phyloP scores from a whole-genome alignment of 2,797 vertebrate genomes.

The Heterohyrax brucei region DNA sequence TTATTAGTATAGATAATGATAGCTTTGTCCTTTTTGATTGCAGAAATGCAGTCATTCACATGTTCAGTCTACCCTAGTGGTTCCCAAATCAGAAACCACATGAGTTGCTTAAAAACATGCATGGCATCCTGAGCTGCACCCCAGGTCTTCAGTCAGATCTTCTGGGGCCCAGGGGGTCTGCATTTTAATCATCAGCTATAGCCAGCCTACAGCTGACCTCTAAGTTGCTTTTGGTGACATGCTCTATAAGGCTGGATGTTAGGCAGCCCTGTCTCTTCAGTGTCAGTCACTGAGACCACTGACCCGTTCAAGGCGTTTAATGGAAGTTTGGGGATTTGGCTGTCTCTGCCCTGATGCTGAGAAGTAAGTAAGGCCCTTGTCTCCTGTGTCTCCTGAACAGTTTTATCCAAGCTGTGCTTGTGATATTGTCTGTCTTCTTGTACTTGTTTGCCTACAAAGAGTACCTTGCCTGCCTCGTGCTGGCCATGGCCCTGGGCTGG shows the following conservation, averaged over 20 bases:
- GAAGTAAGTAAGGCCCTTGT: slow-evolving; percentile 87
- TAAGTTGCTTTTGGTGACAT: accelerated
- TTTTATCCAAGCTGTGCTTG: slow-evolving; percentile 92
- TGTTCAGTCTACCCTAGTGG: neutral
- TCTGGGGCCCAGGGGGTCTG: neutral
- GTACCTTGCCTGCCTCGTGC: slow-evolving; percentile 92
- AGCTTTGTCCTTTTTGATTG: slow-evolving; percentile 30
- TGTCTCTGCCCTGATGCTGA: slow-evolving; percentile 46
- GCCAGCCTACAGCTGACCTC: neutral
- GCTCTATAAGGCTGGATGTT: neutral
- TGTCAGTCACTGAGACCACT: neutral
- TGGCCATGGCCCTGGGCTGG: slow-evolving; percentile 93
- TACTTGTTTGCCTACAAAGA: slow-evolving; percentile 92
- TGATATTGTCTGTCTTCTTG: slow-evolving; percentile 92
- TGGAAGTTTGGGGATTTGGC: slow-evolving; percentile 20
- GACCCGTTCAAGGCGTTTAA: neutral
- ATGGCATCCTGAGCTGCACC: neutral
- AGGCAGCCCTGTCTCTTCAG: neutral
- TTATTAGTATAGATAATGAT: slow-evolving; percentile 1
- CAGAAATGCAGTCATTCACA: neutral
- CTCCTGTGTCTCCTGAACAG: slow-evolving; percentile 90
- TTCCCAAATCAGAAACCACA: neutral
- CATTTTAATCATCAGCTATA: neutral
- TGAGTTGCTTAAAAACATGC: neutral
- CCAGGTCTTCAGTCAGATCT: neutral